Percentiles rank a stretch among this genome's conserved stretches.
Conservation (phyloP, 2,888 invertebrate genomes). For the Drosophila pseudotalamancana region DNA sequence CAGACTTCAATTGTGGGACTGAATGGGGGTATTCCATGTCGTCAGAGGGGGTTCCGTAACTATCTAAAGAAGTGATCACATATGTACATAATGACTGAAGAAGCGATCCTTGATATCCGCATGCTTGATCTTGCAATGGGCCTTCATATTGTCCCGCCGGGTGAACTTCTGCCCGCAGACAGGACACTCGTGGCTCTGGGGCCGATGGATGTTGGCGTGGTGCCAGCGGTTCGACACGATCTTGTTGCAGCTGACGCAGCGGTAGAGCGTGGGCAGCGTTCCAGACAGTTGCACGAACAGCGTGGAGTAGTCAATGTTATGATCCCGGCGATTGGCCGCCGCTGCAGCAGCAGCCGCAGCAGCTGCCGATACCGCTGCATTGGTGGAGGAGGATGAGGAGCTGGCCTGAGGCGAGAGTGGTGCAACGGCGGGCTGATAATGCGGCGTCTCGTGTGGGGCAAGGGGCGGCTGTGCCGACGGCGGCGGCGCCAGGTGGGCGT, state of each 20-base stretch:
- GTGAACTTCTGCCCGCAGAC: slow-evolving; percentile 87
- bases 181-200: slow-evolving; percentile 87
- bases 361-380: slow-evolving; percentile 64
- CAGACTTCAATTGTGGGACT: slow-evolving; percentile 15
- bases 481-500: slow-evolving; percentile 26
- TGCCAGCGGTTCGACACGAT: slow-evolving; percentile 88
- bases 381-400: slow-evolving; percentile 36
- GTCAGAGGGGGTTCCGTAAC: slow-evolving; percentile 14
- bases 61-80: slow-evolving; percentile 84
- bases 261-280: slow-evolving; percentile 85
- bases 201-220: slow-evolving; percentile 87
- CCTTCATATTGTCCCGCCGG: slow-evolving; percentile 88
- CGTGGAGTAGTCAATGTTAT: slow-evolving; percentile 84
- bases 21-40: background rate
- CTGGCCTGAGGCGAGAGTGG: slow-evolving; percentile 52
- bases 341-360: slow-evolving; percentile 78
- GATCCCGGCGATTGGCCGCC: slow-evolving; percentile 83
- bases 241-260: slow-evolving; percentile 87
- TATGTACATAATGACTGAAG: slow-evolving; percentile 85
- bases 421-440: slow-evolving; percentile 53
- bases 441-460: slow-evolving; percentile 52
- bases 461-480: no score
- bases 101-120: slow-evolving; percentile 85
- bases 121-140: slow-evolving; percentile 87
- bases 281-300: slow-evolving; percentile 84